Conservation (phyloP, 2,888 invertebrate species). For the Lasioglossum malachurum region DNA sequence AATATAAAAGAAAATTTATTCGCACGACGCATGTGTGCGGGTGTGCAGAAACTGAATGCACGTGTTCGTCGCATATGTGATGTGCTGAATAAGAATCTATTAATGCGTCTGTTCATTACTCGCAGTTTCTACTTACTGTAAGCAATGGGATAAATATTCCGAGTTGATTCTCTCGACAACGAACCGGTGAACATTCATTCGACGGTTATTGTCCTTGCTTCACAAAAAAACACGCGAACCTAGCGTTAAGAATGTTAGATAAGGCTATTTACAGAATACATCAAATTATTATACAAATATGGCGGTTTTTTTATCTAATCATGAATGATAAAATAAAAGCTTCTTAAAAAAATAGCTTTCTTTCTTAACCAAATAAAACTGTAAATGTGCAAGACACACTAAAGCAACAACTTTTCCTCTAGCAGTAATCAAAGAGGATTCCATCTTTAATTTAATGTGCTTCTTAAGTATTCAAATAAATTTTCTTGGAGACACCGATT, state of each 20-base stretch:
- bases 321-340: background rate
- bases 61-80: background rate
- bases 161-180: background rate
- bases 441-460: background rate
- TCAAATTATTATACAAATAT: background rate
- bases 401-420: background rate
- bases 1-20: background rate
- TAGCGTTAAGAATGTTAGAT: background rate
- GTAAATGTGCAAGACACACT: background rate
- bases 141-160: background rate
- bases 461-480: background rate
- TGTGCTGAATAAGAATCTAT: background rate
- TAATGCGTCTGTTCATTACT: background rate
- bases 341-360: background rate
- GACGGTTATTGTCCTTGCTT: background rate
- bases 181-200: background rate
- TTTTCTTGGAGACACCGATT: background rate
- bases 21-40: background rate
- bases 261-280: background rate
- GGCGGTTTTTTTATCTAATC: background rate
- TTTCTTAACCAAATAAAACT: background rate
- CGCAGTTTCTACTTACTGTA: background rate
- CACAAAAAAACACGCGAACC: background rate
- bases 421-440: background rate
- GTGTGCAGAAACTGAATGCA: background rate